phyloP scores from a whole-genome alignment of 2,888 invertebrate species.

The Ophioninae sp. region DNA sequence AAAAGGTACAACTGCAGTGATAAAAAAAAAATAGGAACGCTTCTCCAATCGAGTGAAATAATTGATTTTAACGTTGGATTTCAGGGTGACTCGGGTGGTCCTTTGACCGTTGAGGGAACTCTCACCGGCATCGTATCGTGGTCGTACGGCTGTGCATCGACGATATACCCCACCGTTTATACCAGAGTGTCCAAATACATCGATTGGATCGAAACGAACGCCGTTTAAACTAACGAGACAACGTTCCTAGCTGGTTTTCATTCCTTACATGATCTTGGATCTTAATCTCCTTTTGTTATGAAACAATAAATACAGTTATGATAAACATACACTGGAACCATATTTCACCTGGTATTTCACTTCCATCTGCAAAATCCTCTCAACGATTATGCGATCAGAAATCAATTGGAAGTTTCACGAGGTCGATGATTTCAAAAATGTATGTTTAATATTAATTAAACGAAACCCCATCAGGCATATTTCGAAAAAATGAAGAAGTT shows the following conservation, averaged over 20 bases:
- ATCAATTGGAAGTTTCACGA: background rate
- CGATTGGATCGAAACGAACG: conserved; percentile 56
- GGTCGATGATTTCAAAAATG: too few relatives aligned
- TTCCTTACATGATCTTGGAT: background rate
- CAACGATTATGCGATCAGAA: background rate
- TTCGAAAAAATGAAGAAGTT: too few relatives aligned
- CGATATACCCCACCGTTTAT: conserved; percentile 70
- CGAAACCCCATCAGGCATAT: too few relatives aligned
- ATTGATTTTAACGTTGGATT: background rate
- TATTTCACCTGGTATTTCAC: background rate
- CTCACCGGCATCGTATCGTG: conserved; percentile 72
- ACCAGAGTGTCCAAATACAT: conserved; percentile 50
- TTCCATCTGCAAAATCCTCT: background rate
- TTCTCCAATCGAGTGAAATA: background rate
- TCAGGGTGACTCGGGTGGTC: conserved; percentile 75
- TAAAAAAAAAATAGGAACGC: background rate
- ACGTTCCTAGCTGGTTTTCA: background rate
- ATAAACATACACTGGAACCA: background rate
- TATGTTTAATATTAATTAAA: too few relatives aligned
- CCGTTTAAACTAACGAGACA: conserved; percentile 8
- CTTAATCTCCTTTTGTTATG: background rate
- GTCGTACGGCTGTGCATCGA: conserved; percentile 68
- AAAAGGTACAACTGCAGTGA: background rate
- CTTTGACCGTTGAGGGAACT: conserved; percentile 69
- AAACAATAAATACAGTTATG: background rate